These are phyloP conservation scores for Corynorhinus townsendii DNA, from an alignment of 2,113 vertebrate species.

Conservation along the genomic window DNA sequence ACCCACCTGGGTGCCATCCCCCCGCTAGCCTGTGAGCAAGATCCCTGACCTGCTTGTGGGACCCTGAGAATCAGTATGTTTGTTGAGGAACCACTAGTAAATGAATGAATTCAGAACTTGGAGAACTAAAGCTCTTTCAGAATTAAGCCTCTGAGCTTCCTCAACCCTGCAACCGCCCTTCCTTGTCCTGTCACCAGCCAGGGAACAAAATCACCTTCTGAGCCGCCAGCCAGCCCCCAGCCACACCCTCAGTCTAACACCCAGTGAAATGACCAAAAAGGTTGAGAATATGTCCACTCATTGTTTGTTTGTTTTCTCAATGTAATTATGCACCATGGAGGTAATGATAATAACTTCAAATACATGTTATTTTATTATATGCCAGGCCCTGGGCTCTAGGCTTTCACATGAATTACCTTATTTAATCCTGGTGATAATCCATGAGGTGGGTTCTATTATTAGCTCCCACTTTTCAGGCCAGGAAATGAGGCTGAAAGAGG, in stretches of 20 bases:
- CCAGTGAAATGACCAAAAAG: neutral
- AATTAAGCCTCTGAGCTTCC: neutral
- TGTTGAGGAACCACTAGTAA: neutral
- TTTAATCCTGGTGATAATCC: neutral
- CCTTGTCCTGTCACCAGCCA: neutral
- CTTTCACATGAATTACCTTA: neutral
- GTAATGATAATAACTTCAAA: neutral
- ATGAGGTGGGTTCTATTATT: neutral
- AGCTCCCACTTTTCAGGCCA: neutral
- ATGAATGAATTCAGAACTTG: neutral
- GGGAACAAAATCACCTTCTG: neutral
- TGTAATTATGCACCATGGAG: neutral
- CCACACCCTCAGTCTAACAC: neutral
- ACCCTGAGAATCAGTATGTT: neutral
- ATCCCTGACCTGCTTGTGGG: neutral
- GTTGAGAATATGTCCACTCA: neutral
- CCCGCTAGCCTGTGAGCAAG: neutral
- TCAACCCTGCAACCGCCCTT: too few relatives aligned
- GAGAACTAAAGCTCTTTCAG: neutral
- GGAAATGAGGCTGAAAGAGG: neutral
- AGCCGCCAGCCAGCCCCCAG: neutral
- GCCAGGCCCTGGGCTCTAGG: neutral
- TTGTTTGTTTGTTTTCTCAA: neutral
- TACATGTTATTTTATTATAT: neutral
- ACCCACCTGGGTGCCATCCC: neutral